These are phyloP conservation scores for Bombus pascuorum DNA, from an alignment of 1,140 invertebrate species.

Conservation along the genomic window DNA sequence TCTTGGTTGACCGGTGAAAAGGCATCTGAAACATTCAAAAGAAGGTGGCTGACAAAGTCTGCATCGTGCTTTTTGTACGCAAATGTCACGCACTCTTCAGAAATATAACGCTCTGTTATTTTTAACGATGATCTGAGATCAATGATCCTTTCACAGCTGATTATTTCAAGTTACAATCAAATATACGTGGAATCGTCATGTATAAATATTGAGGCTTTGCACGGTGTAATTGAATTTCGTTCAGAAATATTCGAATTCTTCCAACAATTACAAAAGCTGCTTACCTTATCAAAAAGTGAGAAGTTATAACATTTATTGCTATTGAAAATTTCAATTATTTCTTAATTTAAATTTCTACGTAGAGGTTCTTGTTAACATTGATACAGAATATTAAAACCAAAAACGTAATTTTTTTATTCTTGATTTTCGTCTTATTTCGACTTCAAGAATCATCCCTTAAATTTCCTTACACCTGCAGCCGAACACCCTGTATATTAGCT, in stretches of 20 bases:
- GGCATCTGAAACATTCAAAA: constrained; percentile 1
- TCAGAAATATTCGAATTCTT: not conserved
- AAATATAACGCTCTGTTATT: constrained; percentile 63
- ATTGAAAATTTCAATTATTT: no score
- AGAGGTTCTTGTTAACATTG: no score
- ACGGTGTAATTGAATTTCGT: constrained; percentile 22
- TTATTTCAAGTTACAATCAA: not conserved
- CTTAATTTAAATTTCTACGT: no score
- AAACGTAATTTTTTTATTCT: no score
- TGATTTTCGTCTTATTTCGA: no score
- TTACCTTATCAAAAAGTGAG: no score
- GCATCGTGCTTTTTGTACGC: constrained; percentile 56
- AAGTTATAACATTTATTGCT: no score
- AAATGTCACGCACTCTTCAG: constrained; percentile 46
- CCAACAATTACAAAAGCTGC: not conserved
- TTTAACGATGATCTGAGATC: constrained; percentile 62
- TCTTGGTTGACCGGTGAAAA: constrained; percentile 46
- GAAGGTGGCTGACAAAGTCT: constrained; percentile 32
- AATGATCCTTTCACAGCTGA: constrained; percentile 28
- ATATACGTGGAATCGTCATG: not conserved
- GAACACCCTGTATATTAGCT: no score
- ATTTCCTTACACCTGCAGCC: no score
- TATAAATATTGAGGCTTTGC: not conserved
- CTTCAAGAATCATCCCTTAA: no score
- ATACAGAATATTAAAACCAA: no score